These are phyloP conservation scores for Suillia variegata DNA, from an alignment of 2,888 invertebrate genomes.

Conservation along the genomic window DNA sequence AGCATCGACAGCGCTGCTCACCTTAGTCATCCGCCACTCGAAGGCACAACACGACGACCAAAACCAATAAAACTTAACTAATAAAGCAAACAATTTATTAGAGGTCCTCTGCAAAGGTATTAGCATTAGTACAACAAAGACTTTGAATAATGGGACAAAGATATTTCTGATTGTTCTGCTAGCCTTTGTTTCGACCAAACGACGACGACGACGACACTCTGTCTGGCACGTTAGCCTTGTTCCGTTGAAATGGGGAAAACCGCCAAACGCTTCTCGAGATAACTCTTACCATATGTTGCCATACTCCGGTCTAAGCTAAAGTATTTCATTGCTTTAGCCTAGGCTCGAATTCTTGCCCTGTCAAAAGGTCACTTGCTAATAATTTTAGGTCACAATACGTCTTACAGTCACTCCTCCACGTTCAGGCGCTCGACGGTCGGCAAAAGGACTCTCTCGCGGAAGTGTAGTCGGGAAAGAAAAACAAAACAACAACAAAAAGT, in stretches of 20 bases:
- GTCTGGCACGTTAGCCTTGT: background rate
- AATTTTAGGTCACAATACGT: slow-evolving; percentile 47
- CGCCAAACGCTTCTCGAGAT: background rate
- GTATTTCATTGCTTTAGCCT: background rate
- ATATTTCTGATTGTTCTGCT: too few relatives aligned
- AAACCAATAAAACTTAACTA: slow-evolving; percentile 36
- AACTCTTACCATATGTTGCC: too few relatives aligned
- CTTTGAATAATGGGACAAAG: too few relatives aligned
- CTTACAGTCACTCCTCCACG: slow-evolving; percentile 46
- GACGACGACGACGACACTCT: too few relatives aligned
- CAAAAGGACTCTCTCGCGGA: too few relatives aligned
- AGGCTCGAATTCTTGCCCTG: background rate
- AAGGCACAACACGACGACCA: too few relatives aligned
- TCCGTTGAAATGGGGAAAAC: slow-evolving; percentile 9
- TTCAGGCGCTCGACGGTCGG: background rate
- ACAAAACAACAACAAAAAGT: too few relatives aligned
- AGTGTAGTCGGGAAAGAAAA: too few relatives aligned
- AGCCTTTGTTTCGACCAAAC: too few relatives aligned
- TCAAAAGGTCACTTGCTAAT: slow-evolving; percentile 43
- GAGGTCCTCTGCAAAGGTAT: slow-evolving; percentile 31
- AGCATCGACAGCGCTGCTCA: too few relatives aligned
- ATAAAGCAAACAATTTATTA: slow-evolving; percentile 31
- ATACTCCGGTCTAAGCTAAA: background rate
- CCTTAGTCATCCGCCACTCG: too few relatives aligned
- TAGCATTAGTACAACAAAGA: slow-evolving; percentile 45